Evolutionary conservation across 2,113 vertebrate species (phyloP).

Genomic region (Scomber japonicus): DNA sequence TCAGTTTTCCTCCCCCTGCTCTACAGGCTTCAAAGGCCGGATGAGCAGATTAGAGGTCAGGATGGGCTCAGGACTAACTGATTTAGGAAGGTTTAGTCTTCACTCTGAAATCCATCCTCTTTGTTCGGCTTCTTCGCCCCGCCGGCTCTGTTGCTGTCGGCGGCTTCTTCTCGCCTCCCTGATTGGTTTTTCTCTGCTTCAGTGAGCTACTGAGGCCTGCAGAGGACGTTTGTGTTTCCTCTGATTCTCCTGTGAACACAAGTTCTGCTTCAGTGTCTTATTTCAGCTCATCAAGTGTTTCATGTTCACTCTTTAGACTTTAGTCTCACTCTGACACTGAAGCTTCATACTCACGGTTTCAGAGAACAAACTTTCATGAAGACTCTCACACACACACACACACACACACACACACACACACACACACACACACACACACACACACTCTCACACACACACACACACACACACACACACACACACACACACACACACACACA

Average conservation of each 20-base stretch:
- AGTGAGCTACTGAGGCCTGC: conserved; percentile 41
- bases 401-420: too few species aligned
- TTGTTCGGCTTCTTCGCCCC: conserved; percentile 51
- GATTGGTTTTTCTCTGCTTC: conserved; percentile 52
- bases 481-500: too few species aligned
- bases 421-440: too few species aligned
- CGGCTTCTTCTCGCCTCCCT: conserved; percentile 24
- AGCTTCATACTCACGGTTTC: too few species aligned
- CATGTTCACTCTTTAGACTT: too few species aligned
- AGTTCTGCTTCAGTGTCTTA: too few species aligned
- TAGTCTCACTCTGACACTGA: too few species aligned
- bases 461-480: too few species aligned
- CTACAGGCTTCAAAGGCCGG: conserved; percentile 71
- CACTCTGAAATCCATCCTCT: conserved; percentile 72
- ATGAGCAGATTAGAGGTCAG: conserved; percentile 69
- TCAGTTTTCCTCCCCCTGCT: conserved; percentile 59
- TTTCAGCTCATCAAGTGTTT: too few species aligned
- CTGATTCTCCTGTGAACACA: conserved; percentile 6
- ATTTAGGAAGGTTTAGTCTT: conserved; percentile 65
- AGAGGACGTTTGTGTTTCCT: conserved; percentile 9
- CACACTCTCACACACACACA: too few species aligned
- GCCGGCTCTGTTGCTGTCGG: background rate
- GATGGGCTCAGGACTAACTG: conserved; percentile 68
- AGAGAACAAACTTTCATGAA: too few species aligned
- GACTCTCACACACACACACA: too few species aligned